Percentiles rank a stretch among this genome's conserved stretches.
Conservation (phyloP, 1,140 invertebrate genomes). For the Heterodera schachtii region DNA sequence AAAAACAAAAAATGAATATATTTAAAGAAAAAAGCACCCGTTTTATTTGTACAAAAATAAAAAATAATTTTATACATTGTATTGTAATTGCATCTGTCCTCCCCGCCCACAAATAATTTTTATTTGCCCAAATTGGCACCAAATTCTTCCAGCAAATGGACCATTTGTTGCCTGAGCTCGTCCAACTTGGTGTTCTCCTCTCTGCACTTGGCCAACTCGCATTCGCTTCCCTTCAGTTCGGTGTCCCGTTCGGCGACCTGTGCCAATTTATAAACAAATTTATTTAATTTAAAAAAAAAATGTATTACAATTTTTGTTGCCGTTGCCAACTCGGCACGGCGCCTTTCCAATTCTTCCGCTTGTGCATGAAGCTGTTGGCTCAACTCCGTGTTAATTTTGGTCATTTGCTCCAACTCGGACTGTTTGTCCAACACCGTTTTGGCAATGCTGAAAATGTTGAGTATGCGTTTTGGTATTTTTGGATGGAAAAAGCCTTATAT, state of each 20-base stretch:
- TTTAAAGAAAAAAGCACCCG: no score
- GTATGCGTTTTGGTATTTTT: neutral
- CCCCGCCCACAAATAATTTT: no score
- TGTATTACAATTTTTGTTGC: slow-evolving; percentile 20
- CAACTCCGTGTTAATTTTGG: slow-evolving; percentile 10
- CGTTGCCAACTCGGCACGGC: slow-evolving; percentile 25
- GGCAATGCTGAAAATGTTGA: slow-evolving; percentile 35
- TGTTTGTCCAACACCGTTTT: slow-evolving; percentile 37
- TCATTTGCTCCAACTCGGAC: slow-evolving; percentile 21
- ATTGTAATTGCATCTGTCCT: no score
- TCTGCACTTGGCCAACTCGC: slow-evolving; percentile 16
- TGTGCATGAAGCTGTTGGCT: neutral
- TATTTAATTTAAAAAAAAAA: slow-evolving; percentile 11
- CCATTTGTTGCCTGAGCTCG: slow-evolving; percentile 5
- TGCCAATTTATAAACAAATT: neutral
- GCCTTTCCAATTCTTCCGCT: slow-evolving; percentile 18
- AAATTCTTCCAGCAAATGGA: neutral
- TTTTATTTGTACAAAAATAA: no score
- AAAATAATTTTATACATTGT: no score
- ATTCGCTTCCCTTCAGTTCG: neutral
- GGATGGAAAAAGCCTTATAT: neutral
- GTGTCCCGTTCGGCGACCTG: neutral
- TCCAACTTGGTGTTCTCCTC: slow-evolving; percentile 26
- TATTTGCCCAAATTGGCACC: no score
- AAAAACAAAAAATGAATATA: no score